Conservation (phyloP, 2,888 invertebrate genomes). For the Saturnia japonica region DNA sequence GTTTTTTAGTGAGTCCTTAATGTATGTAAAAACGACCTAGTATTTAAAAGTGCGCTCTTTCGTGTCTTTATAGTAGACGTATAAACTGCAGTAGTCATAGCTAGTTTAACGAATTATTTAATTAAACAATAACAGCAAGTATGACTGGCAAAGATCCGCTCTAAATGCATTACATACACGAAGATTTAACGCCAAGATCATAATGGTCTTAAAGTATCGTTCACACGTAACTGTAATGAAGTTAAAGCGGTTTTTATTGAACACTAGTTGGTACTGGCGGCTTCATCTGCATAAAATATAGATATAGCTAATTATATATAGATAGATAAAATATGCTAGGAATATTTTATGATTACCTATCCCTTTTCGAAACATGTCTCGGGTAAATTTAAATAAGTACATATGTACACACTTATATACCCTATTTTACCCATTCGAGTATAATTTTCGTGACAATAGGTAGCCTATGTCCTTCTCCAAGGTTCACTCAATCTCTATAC, state of each 20-base stretch:
- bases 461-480: too few relatives aligned
- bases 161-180: slow-evolving; percentile 16
- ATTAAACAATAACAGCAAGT: neutral
- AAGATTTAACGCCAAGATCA: slow-evolving; percentile 8
- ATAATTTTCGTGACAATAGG: too few relatives aligned
- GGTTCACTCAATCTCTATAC: too few relatives aligned
- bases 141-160: slow-evolving; percentile 14
- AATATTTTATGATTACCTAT: too few relatives aligned
- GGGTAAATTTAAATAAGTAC: too few relatives aligned
- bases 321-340: too few relatives aligned
- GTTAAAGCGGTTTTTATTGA: neutral
- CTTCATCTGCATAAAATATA: neutral
- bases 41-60: neutral
- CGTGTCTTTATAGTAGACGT: neutral
- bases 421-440: too few relatives aligned
- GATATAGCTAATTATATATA: too few relatives aligned
- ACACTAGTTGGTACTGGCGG: neutral
- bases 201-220: neutral
- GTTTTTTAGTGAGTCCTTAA: neutral
- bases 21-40: neutral
- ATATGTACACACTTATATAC: too few relatives aligned
- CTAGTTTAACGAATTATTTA: neutral
- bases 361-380: too few relatives aligned
- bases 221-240: slow-evolving; percentile 1
- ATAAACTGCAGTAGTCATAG: neutral